phyloP scores from a whole-genome alignment of 2,797 vertebrate species.

The Gambusia yucatana region DNA sequence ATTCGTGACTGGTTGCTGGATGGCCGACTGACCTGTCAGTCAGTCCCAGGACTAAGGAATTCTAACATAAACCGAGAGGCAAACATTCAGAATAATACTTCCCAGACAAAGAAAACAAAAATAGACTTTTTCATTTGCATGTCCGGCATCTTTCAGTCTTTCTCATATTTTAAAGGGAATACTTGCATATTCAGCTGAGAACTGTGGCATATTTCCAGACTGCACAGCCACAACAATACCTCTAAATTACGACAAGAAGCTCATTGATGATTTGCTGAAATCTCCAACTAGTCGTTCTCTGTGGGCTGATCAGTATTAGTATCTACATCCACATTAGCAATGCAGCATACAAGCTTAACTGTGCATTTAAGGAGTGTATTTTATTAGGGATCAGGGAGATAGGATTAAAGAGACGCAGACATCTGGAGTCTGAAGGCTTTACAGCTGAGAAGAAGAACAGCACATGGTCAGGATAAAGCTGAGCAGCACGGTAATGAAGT shows the following conservation, averaged over 20 bases:
- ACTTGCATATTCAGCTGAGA: neutral
- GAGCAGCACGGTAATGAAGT: neutral
- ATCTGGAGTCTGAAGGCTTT: constrained; percentile 67
- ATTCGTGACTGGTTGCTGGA: constrained; percentile 54
- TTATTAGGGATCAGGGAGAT: constrained; percentile 27
- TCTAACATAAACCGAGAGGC: constrained; percentile 16
- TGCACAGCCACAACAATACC: neutral
- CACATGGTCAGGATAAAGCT: constrained; percentile 36
- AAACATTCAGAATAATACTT: neutral
- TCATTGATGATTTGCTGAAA: neutral
- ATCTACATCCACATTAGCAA: neutral
- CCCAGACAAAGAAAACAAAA: neutral
- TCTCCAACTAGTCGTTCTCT: neutral
- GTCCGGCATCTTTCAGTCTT: neutral
- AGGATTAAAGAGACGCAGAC: constrained; percentile 63
- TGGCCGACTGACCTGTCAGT: constrained; percentile 44
- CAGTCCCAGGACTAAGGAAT: constrained; percentile 32
- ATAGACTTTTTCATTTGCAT: neutral
- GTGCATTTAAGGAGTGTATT: constrained; percentile 2
- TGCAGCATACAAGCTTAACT: neutral
- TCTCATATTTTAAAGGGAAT: neutral
- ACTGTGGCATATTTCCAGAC: neutral
- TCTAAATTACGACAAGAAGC: neutral
- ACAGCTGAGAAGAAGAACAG: constrained; percentile 23
- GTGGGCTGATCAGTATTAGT: neutral